Base-by-base conservation (phyloP, 2,797 vertebrate species). In the Menidia menidia region DNA sequence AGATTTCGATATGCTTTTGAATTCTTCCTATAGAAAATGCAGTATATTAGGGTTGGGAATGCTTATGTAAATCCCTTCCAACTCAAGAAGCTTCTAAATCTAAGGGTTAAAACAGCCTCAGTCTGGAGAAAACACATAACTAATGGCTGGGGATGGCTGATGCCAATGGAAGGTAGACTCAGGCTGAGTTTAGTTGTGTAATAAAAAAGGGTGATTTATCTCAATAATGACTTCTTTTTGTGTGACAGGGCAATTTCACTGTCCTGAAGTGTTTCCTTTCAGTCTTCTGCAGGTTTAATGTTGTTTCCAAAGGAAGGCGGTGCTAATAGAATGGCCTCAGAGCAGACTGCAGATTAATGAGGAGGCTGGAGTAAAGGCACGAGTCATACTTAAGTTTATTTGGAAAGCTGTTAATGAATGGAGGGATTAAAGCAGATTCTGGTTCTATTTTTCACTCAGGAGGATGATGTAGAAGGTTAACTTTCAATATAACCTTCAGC, bases 221-320 rank as follows among this genome's bases (percentile, higher is more conserved):
- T 93, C 88, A 92, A 91, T 93, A 93, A 94, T 90, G 80, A 90
- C 76, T 87, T 78, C 78, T 83, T 91, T 90, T 92, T 90, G 84
- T 88, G 86, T 92, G 91, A 92, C 91, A 93, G 85, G 88, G 86
- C 90, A 93, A 93, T 93, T 93, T 91, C 87, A 88, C 84, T 83
- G 82, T 80, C 82, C 86, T 84, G 77, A 83, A 67, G 78, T 81
- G 59, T 73, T 71, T 50, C 55, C 25, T 11, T 47, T 5, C 30
- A 31, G 52, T 6, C 48, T 42, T 68, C n/a, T 39, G 52, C 1
- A 30, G 73, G 64, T 68, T 81, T 68, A 83, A 82, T 70, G 79
- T 73, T 87, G 77, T 83, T 89, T 88, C 82, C 71, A 82, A 77
- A 80, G 68, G 68, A 68, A 78, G 54, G 74, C 72, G 9, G 45